These are phyloP conservation scores for Poicephalus meyeri DNA, from an alignment of 2,113 vertebrate species.

Conservation along the genomic window DNA sequence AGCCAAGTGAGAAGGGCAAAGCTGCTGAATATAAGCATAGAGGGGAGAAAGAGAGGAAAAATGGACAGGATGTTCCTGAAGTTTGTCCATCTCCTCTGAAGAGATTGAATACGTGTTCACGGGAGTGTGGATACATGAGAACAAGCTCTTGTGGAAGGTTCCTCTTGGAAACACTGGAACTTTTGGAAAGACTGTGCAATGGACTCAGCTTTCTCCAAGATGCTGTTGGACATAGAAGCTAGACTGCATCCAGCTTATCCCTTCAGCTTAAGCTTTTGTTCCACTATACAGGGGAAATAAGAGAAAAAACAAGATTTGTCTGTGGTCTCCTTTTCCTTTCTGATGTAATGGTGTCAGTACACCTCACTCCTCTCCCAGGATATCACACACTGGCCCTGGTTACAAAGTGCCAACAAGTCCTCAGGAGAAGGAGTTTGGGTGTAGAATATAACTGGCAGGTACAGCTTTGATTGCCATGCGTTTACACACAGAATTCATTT, in stretches of 20 bases:
- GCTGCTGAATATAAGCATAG: neutral
- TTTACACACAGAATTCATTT: neutral
- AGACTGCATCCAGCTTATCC: neutral
- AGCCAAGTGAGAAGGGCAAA: neutral
- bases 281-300: neutral
- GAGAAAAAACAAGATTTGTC: neutral
- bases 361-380: neutral
- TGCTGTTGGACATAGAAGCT: neutral
- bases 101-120: neutral
- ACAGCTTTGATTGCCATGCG: neutral
- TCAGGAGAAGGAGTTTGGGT: neutral
- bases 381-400: neutral
- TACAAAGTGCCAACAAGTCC: neutral
- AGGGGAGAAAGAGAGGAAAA: neutral
- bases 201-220: neutral
- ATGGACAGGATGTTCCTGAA: neutral
- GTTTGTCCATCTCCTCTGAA: neutral
- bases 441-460: neutral
- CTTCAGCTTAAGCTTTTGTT: neutral
- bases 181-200: neutral
- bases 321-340: neutral
- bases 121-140: neutral
- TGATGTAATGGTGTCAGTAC: rapidly evolving
- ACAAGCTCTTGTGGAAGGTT: neutral
- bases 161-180: neutral